Base-by-base conservation (phyloP, 1,140 invertebrate species). In the Diorhabda elongata region DNA sequence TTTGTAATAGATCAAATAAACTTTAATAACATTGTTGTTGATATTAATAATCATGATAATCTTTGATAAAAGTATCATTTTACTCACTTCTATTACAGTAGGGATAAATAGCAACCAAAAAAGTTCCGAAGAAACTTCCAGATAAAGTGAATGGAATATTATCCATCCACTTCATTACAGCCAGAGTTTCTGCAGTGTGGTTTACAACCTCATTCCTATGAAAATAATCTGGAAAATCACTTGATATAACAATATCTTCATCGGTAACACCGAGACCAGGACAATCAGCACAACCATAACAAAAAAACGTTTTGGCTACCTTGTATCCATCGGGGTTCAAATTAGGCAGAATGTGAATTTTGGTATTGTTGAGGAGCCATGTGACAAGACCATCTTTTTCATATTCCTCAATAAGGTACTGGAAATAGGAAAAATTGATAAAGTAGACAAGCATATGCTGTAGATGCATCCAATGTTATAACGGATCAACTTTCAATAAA, bases 51-150 rank as follows among this genome's bases (percentile, higher is more conserved):
- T 26, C 26, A 26, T 26, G 1, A 26, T 26, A 26, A 26, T 26
- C 26, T 26, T 26, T 26, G 26, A 26, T 26, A 26, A 26, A 26
- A 26, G 26, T 26, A 26, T 26, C 26, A 26, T 26, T 26, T 26
- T 26, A 52, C 47, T 52, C n/a, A 52, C 47, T 52, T 52, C n/a
- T 52, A n/a, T 69, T 83, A 68, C 85, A 84, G 67, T 80, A 86
- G 6, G 85, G 85, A 77, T 86, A 86, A 70, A 84, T 84, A 8
- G 85, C 83, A 68, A 86, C 85, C 26, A 87, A 70, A 5, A 85
- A 85, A 26, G 86, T 87, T 58, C 84, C 84, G 64, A 87, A 85
- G n/a, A 89, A 71, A 73, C 82, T 84, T 0, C 85, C 82, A 4
- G 85, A 86, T 11, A 87, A 68, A 58, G 85, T 81, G 73, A 88